Evolutionary conservation across 2,113 vertebrate genomes (phyloP).

Genomic region (Charadrius vociferus): DNA sequence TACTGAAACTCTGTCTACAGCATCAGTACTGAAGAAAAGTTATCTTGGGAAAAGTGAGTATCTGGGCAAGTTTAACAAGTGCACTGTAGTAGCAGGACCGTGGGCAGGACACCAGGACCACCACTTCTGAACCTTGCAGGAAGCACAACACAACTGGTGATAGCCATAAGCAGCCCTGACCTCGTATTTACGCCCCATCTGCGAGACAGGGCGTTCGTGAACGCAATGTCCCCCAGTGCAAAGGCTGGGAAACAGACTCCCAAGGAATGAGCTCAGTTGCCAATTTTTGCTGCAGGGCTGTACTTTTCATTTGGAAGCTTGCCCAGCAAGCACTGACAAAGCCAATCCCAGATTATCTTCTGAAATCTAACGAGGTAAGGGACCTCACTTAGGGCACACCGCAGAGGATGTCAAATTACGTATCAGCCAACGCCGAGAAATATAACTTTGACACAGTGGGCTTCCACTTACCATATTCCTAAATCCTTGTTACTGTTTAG

Average conservation of each 20-base stretch:
- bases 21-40: neutral
- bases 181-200: neutral
- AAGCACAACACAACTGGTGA: neutral
- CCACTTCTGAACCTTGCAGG: neutral
- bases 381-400: neutral
- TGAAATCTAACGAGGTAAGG: neutral
- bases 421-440: neutral
- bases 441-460: neutral
- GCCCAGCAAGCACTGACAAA: neutral
- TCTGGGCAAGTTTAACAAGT: neutral
- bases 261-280: neutral
- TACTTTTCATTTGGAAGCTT: neutral
- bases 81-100: fast-evolving
- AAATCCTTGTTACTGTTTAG: slow-evolving; percentile 78
- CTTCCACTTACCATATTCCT: slow-evolving; percentile 74
- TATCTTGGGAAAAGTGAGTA: neutral
- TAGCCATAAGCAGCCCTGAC: neutral
- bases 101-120: neutral
- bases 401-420: neutral
- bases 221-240: neutral
- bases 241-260: neutral
- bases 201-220: neutral
- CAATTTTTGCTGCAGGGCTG: neutral
- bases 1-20: neutral
- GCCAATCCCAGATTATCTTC: neutral